phyloP scores from a whole-genome alignment of 2,797 vertebrate genomes.

The Paguma larvata region DNA sequence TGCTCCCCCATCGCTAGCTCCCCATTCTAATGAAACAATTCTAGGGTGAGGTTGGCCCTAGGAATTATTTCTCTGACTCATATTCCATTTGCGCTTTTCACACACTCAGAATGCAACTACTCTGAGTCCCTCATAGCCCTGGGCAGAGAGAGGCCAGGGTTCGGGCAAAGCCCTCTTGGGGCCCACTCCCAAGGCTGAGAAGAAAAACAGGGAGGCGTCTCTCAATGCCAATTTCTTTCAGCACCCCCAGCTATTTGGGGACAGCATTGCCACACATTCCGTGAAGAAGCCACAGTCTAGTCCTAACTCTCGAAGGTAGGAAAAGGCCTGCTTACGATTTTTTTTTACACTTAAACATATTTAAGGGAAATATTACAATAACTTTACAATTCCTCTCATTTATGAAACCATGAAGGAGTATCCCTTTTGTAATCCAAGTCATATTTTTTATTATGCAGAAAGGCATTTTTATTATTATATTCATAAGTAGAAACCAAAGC shows the following conservation, averaged over 20 bases:
- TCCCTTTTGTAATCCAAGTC: slow-evolving; percentile 63
- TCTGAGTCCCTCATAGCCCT: slow-evolving; percentile 74
- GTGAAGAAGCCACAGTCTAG: slow-evolving; percentile 63
- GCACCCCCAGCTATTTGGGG: slow-evolving; percentile 76
- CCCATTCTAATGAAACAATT: slow-evolving; percentile 87
- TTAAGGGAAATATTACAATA: slow-evolving; percentile 84
- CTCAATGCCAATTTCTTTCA: slow-evolving; percentile 69
- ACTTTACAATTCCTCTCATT: slow-evolving; percentile 67
- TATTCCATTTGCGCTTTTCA: slow-evolving; percentile 85
- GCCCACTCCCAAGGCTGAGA: slow-evolving; percentile 74
- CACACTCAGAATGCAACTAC: slow-evolving; percentile 82
- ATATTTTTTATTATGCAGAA: slow-evolving; percentile 75
- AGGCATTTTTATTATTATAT: slow-evolving; percentile 73
- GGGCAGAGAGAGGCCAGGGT: slow-evolving; percentile 72
- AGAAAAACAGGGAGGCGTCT: slow-evolving; percentile 72
- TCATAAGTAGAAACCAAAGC: slow-evolving; percentile 56
- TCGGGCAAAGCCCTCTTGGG: slow-evolving; percentile 39
- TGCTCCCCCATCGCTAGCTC: slow-evolving; percentile 79
- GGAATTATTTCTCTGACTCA: slow-evolving; percentile 89
- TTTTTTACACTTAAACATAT: slow-evolving; percentile 36
- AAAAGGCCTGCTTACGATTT: neutral
- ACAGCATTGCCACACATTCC: slow-evolving; percentile 74
- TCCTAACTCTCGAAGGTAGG: slow-evolving; percentile 47
- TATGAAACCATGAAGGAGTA: slow-evolving; percentile 58
- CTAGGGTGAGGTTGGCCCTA: slow-evolving; percentile 89